These are phyloP conservation scores for Muricea muricata DNA, from an alignment of 92 coral and sea anemone species.

Conservation along the genomic window DNA sequence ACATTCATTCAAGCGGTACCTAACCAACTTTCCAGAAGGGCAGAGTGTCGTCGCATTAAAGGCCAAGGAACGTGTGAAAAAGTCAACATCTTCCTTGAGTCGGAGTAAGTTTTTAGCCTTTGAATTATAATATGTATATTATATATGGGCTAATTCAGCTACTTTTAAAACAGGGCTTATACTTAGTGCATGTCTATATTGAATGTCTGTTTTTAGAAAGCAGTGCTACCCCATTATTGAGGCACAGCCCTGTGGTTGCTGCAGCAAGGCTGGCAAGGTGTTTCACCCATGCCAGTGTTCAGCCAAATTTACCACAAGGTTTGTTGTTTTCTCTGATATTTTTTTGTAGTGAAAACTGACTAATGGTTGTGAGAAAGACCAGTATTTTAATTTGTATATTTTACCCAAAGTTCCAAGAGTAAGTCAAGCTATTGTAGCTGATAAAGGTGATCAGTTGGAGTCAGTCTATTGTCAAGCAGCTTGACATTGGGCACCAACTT, in stretches of 20 bases:
- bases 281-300: not conserved
- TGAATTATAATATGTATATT: too few relatives aligned
- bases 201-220: not conserved
- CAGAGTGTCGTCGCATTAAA: not conserved
- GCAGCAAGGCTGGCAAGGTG: constrained; percentile 12
- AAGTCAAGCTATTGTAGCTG: too few relatives aligned
- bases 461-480: not conserved
- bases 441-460: too few relatives aligned
- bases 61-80: not conserved
- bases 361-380: constrained; percentile 4
- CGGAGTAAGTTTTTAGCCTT: too few relatives aligned
- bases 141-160: too few relatives aligned
- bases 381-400: not conserved
- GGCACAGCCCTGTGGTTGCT: constrained; percentile 20
- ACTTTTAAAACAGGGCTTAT: too few relatives aligned
- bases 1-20: not conserved
- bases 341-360: too few relatives aligned
- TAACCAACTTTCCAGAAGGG: not conserved
- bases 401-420: not conserved
- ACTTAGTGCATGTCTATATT: too few relatives aligned
- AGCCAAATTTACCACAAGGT: too few relatives aligned
- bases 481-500: too few relatives aligned
- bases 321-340: too few relatives aligned
- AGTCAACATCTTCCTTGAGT: too few relatives aligned
- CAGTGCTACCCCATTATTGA: not conserved